Evolutionary conservation across 2,797 vertebrate species (phyloP).

Genomic region (Nannoperca australis): DNA sequence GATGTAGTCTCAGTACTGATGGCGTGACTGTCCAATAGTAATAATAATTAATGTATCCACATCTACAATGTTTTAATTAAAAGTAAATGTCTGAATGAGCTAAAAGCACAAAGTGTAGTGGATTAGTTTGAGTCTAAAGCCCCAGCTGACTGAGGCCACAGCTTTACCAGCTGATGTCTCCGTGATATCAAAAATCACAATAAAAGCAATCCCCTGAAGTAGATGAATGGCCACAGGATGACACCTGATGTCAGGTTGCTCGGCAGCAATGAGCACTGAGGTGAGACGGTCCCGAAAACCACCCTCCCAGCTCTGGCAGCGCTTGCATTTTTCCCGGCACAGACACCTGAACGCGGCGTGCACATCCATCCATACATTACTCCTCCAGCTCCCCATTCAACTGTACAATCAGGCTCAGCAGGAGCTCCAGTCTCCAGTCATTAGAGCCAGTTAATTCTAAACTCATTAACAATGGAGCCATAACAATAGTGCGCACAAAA

Average conservation of each 20-base stretch:
- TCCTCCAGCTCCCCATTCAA: constrained; percentile 57
- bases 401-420: constrained; percentile 70
- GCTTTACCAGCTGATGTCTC: constrained; percentile 38
- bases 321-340: constrained; percentile 6
- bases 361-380: constrained; percentile 50
- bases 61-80: neutral
- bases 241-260: constrained; percentile 48
- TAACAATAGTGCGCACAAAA: constrained; percentile 74
- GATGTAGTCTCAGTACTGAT: neutral
- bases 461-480: constrained; percentile 77
- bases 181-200: constrained; percentile 38
- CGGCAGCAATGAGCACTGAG: constrained; percentile 10
- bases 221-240: constrained; percentile 38
- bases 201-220: constrained; percentile 46
- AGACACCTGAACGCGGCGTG: constrained; percentile 25
- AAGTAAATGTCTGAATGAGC: constrained; percentile 15
- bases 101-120: constrained; percentile 3
- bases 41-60: neutral
- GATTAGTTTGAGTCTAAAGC: constrained; percentile 9
- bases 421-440: constrained; percentile 65
- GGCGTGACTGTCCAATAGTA: neutral
- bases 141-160: constrained; percentile 28
- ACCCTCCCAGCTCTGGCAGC: constrained; percentile 1
- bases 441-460: constrained; percentile 77
- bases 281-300: neutral